phyloP scores from a whole-genome alignment of 2,797 vertebrate species.

The Cossypha polioptera region DNA sequence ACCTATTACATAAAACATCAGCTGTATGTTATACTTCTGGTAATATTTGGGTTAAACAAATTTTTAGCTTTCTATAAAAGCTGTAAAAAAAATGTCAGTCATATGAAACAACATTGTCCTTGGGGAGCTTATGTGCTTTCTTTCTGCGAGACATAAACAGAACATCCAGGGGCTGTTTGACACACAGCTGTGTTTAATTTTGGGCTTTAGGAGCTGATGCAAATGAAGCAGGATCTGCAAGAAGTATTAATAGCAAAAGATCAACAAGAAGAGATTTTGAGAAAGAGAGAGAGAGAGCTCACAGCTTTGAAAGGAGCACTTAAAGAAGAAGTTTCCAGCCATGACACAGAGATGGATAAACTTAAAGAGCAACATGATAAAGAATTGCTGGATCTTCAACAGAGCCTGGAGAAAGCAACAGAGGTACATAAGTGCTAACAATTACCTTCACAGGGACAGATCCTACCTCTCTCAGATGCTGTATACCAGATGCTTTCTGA shows the following conservation, averaged over 20 bases:
- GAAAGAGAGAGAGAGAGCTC: conserved; percentile 90
- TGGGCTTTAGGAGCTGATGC: conserved; percentile 86
- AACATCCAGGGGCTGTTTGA: background rate
- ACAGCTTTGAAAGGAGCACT: conserved; percentile 93
- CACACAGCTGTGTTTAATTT: background rate
- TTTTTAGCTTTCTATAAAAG: background rate
- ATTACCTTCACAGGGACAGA: background rate
- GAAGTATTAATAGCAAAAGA: conserved; percentile 87
- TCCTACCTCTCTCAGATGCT: background rate
- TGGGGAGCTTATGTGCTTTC: background rate
- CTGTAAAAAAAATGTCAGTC: background rate
- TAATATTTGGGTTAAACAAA: background rate
- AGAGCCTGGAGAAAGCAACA: conserved; percentile 82
- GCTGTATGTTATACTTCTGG: background rate
- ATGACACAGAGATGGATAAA: conserved; percentile 93
- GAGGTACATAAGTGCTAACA: conserved; percentile 76
- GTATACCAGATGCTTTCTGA: background rate
- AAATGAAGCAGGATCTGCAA: conserved; percentile 87
- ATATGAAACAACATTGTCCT: background rate
- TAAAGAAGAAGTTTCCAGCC: conserved; percentile 94
- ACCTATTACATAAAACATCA: background rate
- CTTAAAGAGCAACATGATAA: conserved; percentile 89
- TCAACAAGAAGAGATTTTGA: conserved; percentile 91
- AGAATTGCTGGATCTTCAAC: conserved; percentile 82
- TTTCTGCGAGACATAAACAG: background rate